phyloP scores from a whole-genome alignment of 23 tunicate genomes.

The Trididemnum clinides region DNA sequence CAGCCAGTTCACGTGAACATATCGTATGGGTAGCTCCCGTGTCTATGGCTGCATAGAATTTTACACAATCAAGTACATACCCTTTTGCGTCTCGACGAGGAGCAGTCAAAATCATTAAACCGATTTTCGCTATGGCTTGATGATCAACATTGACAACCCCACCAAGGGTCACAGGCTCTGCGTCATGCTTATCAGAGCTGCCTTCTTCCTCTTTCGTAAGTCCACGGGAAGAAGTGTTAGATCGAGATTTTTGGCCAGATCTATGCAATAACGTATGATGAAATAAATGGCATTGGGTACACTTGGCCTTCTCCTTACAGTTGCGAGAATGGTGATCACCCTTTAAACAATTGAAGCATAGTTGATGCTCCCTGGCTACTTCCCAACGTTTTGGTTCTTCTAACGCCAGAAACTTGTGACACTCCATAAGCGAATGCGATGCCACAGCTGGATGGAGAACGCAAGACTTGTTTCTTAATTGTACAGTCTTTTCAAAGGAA shows the following conservation, averaged over 20 bases:
- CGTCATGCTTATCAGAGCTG: too few relatives aligned
- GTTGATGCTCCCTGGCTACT: background rate
- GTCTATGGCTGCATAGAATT: background rate
- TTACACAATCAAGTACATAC: too few relatives aligned
- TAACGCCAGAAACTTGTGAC: background rate
- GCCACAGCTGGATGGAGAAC: background rate
- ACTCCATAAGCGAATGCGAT: background rate
- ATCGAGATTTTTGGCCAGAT: background rate
- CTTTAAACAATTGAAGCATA: background rate
- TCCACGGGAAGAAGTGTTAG: background rate
- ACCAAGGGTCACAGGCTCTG: too few relatives aligned
- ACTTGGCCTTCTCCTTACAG: background rate
- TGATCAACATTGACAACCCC: too few relatives aligned
- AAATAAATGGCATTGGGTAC: background rate
- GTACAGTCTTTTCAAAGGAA: too few relatives aligned
- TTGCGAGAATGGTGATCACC: background rate
- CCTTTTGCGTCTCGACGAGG: too few relatives aligned
- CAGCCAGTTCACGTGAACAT: background rate
- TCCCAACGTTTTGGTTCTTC: background rate
- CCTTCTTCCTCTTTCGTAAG: background rate
- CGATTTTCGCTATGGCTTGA: too few relatives aligned
- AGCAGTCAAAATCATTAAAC: background rate
- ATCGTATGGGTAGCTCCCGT: constrained; percentile 1
- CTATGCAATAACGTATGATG: background rate
- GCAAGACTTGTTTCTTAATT: too few relatives aligned